phyloP scores from a whole-genome alignment of 2,888 invertebrate species.

The Hipparchia sbordonii region DNA sequence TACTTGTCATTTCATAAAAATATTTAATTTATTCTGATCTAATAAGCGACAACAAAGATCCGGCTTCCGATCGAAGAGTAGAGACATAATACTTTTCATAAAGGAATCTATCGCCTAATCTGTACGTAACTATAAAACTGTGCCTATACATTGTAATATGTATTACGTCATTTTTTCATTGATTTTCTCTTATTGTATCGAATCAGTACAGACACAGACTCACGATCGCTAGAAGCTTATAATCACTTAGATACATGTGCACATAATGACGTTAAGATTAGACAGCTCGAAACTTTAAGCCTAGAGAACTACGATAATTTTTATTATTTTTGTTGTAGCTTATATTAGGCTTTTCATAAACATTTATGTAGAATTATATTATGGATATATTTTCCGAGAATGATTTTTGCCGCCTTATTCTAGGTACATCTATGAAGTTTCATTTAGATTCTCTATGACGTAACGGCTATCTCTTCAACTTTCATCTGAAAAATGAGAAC shows the following conservation, averaged over 20 bases:
- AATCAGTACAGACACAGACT: constrained; percentile 39
- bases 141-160: constrained; percentile 40
- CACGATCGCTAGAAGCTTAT: constrained; percentile 67
- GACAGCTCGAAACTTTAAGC: constrained; percentile 78
- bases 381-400: constrained; percentile 74
- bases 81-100: constrained; percentile 67
- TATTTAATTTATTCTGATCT: constrained; percentile 61
- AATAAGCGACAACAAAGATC: constrained; percentile 65
- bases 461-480: constrained; percentile 78
- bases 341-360: constrained; percentile 79
- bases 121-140: constrained; percentile 65
- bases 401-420: constrained; percentile 71
- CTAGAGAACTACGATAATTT: constrained; percentile 74
- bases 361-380: constrained; percentile 69
- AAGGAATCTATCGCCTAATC: constrained; percentile 57
- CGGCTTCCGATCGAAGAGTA: constrained; percentile 51
- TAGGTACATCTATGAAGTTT: constrained; percentile 79
- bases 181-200: constrained; percentile 27
- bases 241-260: constrained; percentile 76
- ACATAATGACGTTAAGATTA: constrained; percentile 74
- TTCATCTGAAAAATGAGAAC: constrained; percentile 71
- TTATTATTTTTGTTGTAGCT: constrained; percentile 67
- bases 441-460: constrained; percentile 76
- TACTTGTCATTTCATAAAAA: constrained; percentile 82
- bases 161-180: constrained; percentile 21